Evolutionary conservation across 2,113 vertebrate genomes (phyloP), one percentile per base, ranked within the genome.

Genomic region (Protobothrops mucrosquamatus): DNA sequence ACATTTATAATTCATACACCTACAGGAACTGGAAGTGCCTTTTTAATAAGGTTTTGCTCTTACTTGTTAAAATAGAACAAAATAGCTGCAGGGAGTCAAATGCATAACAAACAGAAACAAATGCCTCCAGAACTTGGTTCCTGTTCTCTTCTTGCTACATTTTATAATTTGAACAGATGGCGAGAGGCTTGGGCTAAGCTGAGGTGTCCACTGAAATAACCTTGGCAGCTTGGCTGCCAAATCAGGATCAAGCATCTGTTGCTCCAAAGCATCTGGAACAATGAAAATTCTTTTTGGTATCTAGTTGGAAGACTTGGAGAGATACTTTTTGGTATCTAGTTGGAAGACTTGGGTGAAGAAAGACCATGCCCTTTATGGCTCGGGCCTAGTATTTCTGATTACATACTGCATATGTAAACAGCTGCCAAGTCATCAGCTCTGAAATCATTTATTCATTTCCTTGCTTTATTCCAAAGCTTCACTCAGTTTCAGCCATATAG

Each of bases 231-330:
- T 81, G 29, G 54, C 87, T 88, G 61, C 29, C 54, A 90, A 93
- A 87, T 61, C 43, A 85, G 39, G 55, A 91, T 39, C 39, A 48
- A 29, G 90, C 85, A 74, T 34, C 85, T 88, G 89, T 59, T 91
- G 59, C 59, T 87, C 57, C 29, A 69, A 88, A 93, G 93, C 93
- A 93, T 87, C 87, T 91, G 90, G 46, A 55, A 85, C 87, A 43
- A 46, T 57, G 55, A 59, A 51, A 39, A 57, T 34, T 64, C 55
- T 89, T 89, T 23, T 59, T 46, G 22, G 43, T 57, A 51, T 81
- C 43, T 39, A 89, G 29, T 57, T 64, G 51, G 59, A n/a, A 61
- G 20, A 20, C 29, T 64, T n/a, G 23, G 23, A 23, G 46, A 20
- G 34, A n/a, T 46, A 46, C 46, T 89, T 89, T 23, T 59, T 46